A percentile compares a stretch with the other conserved stretches of the same genome.
These are phyloP conservation scores for Pycnonotus jocosus DNA, from an alignment of 2,113 vertebrate genomes.

Conservation along the genomic window DNA sequence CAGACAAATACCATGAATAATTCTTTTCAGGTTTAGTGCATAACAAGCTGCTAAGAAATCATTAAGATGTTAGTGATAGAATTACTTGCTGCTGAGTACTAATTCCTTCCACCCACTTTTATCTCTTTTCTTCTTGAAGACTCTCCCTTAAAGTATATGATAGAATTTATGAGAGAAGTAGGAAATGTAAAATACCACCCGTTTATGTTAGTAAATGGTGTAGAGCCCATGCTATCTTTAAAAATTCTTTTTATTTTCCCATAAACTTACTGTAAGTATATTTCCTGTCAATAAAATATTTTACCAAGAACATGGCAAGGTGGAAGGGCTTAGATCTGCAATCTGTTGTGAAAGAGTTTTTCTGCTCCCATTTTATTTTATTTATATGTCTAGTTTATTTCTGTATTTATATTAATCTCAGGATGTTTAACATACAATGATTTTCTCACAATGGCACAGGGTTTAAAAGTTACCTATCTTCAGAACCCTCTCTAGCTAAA, in stretches of 20 bases:
- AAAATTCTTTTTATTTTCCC: background rate
- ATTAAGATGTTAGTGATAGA: background rate
- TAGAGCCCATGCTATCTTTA: background rate
- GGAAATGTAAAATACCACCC: background rate
- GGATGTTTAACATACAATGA: background rate
- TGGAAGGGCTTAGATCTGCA: background rate
- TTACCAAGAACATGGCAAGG: background rate
- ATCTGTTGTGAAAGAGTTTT: background rate
- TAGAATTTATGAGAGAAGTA: background rate
- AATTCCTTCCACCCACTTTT: background rate
- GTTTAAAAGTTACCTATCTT: background rate
- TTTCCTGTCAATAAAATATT: background rate
- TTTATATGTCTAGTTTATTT: background rate
- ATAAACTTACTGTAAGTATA: background rate
- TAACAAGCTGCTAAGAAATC: background rate
- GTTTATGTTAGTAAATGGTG: background rate
- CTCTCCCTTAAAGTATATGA: background rate
- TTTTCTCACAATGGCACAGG: background rate
- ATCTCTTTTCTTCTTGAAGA: background rate
- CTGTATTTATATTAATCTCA: background rate
- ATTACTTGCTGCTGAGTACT: background rate
- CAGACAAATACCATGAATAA: slow-evolving; percentile 2
- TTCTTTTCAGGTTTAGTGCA: background rate
- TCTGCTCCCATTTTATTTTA: background rate
- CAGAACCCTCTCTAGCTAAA: background rate